Evolutionary conservation across 2,797 vertebrate genomes (phyloP), one percentile per base, ranked within the genome.

Genomic region (Schizopygopsis malacanthus): DNA sequence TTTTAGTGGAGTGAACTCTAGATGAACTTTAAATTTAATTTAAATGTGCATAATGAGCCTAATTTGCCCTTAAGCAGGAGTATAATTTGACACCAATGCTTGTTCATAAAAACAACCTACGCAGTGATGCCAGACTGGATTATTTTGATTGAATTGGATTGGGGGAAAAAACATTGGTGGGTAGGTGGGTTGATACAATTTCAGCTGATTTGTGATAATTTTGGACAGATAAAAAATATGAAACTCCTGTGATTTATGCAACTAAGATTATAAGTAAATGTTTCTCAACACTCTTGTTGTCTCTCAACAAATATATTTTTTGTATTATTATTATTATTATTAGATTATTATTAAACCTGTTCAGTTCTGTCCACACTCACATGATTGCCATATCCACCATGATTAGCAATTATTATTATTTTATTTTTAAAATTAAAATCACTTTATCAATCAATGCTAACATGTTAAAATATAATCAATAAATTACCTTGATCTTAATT

Each of bases 51-150:
- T 85, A 85, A 85, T 79, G 25, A 71, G 13, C 45, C 79, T 71
- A 71, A 85, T 85, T 85, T 71, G n/a, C 50, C 37, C 39, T 85
- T 79, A 79, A 79, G 65, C 25, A 79, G 75, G 63, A 16, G 83
- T 20, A 79, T 85, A 85, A 85, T 85, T 33, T 85, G 83, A 85
- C 83, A 85, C 37, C 50, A 52, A 78, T 20, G 8, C 73, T 84
- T 84, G 77, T 78, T 84, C 12, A 78, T 50, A 75, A 83, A 56
- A n/a, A 61, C 45, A 83, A 54, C 18, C 43, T 76, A 52, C 20
- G 81, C 25, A 28, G 33, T 13, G 10, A 81, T 72, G 67, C 41
- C 47, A 83, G 43, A 59, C 28, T 43, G 25, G 59, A 50, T 6
- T 28, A 67, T n/a, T 69, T 77, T 77, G 72, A 69, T 78, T 56